A percentile compares a stretch with the other conserved stretches of the same genome.
Conservation (phyloP, 1,140 invertebrate species). For the Sycophila sp. region DNA sequence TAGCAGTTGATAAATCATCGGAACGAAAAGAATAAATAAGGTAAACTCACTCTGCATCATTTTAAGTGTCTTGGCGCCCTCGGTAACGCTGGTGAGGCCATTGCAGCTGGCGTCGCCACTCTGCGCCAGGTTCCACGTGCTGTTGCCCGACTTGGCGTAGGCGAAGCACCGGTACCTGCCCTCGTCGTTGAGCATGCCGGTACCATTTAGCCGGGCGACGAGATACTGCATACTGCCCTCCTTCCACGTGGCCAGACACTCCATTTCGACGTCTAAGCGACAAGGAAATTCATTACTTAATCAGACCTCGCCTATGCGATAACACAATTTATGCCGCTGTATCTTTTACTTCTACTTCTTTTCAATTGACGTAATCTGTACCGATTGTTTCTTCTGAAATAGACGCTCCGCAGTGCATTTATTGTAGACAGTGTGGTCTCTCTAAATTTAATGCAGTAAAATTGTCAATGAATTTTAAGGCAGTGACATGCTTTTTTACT, state of each 20-base stretch:
- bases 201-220: conserved; percentile 73
- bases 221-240: conserved; percentile 85
- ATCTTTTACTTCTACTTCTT: no score
- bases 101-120: conserved; percentile 85
- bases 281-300: background rate
- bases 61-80: conserved; percentile 74
- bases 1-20: no score
- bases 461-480: no score
- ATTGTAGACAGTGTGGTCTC: no score
- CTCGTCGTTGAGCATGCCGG: conserved; percentile 68
- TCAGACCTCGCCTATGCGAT: no score
- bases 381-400: no score
- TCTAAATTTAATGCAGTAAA: no score
- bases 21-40: background rate
- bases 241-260: conserved; percentile 86
- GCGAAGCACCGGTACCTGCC: conserved; percentile 78
- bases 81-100: conserved; percentile 73
- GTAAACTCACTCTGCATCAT: conserved; percentile 70
- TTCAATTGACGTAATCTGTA: no score
- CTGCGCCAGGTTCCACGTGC: conserved; percentile 72
- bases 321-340: no score
- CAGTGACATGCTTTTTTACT: no score
- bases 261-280: conserved; percentile 78
- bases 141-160: conserved; percentile 65
- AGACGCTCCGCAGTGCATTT: no score